These are phyloP conservation scores for Scaptodrosophila lebanonensis DNA, from an alignment of 1,140 invertebrate species.

Conservation along the genomic window DNA sequence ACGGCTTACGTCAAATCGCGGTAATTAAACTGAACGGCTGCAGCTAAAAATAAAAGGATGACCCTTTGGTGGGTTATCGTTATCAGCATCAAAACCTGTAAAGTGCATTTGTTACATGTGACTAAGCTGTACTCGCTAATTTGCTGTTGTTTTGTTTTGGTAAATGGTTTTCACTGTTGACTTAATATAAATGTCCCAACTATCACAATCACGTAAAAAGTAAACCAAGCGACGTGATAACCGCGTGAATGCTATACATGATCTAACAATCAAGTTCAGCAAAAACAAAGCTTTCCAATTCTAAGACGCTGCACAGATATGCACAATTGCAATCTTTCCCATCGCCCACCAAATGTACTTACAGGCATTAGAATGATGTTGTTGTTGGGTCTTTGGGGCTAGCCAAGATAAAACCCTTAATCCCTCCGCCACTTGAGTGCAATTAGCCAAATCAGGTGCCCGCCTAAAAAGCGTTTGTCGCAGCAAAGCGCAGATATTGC, in stretches of 20 bases:
- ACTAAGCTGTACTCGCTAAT: slow-evolving; percentile 14
- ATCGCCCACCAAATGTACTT: too few species aligned
- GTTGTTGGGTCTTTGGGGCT: neutral
- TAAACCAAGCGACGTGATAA: slow-evolving; percentile 51
- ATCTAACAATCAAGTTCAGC: slow-evolving; percentile 56
- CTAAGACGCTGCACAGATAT: neutral
- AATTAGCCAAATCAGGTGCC: slow-evolving; percentile 28
- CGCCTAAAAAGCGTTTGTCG: neutral
- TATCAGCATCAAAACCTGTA: too few species aligned
- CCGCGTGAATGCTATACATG: slow-evolving; percentile 59
- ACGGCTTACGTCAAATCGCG: slow-evolving; percentile 36
- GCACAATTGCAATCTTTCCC: slow-evolving; percentile 2
- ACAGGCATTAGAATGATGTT: neutral
- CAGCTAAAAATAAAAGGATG: slow-evolving; percentile 35
- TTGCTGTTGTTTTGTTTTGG: slow-evolving; percentile 20
- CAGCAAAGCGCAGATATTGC: slow-evolving; percentile 39
- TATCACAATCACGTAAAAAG: slow-evolving; percentile 47
- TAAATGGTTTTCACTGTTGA: slow-evolving; percentile 30
- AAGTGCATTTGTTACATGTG: too few species aligned
- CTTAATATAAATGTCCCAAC: slow-evolving; percentile 28
- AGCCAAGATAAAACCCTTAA: too few species aligned
- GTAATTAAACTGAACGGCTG: slow-evolving; percentile 7
- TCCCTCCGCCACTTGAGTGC: slow-evolving; percentile 31
- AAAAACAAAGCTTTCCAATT: slow-evolving; percentile 24
- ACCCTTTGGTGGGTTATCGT: slow-evolving; percentile 45